Conservation (phyloP, 1,140 invertebrate species). For the Magallana ariakensis region DNA sequence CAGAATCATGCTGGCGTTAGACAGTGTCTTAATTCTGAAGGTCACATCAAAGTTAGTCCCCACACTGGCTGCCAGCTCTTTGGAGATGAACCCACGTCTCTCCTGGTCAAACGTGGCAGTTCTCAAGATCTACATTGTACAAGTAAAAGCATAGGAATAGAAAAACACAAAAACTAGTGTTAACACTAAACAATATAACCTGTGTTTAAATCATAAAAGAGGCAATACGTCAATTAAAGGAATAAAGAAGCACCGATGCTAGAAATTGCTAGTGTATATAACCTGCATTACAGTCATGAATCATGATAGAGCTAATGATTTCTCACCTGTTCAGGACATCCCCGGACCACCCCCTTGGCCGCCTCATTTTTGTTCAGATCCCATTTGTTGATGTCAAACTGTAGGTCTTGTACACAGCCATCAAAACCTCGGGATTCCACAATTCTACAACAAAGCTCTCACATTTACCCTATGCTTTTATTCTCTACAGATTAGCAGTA, state of each 20-base stretch:
- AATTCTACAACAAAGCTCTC: conserved; percentile 65
- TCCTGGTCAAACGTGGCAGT: conserved; percentile 78
- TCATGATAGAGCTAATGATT: no score
- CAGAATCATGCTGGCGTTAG: conserved; percentile 88
- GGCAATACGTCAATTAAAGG: no score
- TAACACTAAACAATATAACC: no score
- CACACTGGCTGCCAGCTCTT: conserved; percentile 67
- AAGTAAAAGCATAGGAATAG: no score
- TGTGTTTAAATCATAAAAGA: no score
- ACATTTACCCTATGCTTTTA: no score
- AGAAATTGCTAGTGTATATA: no score
- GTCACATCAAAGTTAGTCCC: conserved; percentile 84
- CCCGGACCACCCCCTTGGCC: conserved; percentile 88
- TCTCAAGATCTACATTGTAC: conserved; percentile 79
- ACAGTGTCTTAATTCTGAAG: conserved; percentile 93
- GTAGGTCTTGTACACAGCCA: conserved; percentile 93
- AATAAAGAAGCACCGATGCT: no score
- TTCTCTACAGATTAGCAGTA: no score
- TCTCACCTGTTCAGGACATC: conserved; percentile 90
- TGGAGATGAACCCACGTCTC: conserved; percentile 75
- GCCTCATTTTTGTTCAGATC: conserved; percentile 90
- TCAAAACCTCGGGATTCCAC: conserved; percentile 88
- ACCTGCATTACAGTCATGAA: no score
- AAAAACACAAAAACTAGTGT: no score
- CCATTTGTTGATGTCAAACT: conserved; percentile 86